phyloP scores from a whole-genome alignment of 2,888 invertebrate species.

The Xanthorhoe designata region DNA sequence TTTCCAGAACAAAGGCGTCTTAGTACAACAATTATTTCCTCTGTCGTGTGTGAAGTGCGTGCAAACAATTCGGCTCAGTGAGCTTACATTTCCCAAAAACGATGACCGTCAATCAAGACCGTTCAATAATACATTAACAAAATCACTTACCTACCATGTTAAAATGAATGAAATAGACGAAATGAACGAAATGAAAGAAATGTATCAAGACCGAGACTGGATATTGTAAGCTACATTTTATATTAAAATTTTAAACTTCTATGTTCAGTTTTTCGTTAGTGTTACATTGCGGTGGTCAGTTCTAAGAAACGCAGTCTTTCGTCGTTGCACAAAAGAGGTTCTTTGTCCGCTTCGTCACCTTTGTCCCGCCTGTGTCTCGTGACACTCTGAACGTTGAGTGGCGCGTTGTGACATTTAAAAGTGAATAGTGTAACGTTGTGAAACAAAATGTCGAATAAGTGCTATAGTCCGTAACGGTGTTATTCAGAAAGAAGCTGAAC shows the following conservation, averaged over 20 bases:
- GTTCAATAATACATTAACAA: too few relatives aligned
- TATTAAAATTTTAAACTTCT: too few relatives aligned
- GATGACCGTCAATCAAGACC: background rate
- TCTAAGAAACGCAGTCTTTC: background rate
- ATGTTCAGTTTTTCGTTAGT: too few relatives aligned
- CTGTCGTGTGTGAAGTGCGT: constrained; percentile 26
- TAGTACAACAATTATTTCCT: constrained; percentile 29
- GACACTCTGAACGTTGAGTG: constrained; percentile 19
- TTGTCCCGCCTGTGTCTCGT: constrained; percentile 35
- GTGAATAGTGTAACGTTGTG: constrained; percentile 14
- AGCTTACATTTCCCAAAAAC: background rate
- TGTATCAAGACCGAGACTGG: too few relatives aligned
- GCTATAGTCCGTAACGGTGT: too few relatives aligned
- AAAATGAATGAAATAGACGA: too few relatives aligned
- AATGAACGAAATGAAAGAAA: too few relatives aligned
- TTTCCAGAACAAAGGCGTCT: constrained; percentile 9
- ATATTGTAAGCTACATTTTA: too few relatives aligned
- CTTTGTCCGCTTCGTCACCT: constrained; percentile 37
- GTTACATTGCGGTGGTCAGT: background rate
- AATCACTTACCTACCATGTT: too few relatives aligned
- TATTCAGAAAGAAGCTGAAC: too few relatives aligned
- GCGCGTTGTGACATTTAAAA: constrained; percentile 6
- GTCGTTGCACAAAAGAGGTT: constrained; percentile 31
- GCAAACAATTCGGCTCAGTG: constrained; percentile 24
- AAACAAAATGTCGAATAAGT: constrained; percentile 3